Evolutionary conservation across 2,888 invertebrate genomes (phyloP).

Genomic region (Aromia moschata): DNA sequence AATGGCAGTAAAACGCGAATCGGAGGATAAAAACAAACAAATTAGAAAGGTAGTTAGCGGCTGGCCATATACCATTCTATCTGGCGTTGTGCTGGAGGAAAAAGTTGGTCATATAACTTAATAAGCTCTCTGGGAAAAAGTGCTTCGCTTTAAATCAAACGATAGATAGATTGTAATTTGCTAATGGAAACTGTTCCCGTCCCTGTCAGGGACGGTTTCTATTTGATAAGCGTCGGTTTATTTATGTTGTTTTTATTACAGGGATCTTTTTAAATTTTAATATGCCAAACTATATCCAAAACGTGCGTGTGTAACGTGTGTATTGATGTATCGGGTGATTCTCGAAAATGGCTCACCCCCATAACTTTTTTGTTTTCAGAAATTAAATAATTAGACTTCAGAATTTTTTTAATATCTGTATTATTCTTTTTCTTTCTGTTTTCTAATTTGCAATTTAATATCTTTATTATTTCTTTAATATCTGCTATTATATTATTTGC

Average conservation of each 20-base stretch:
- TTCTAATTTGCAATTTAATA: too few species aligned
- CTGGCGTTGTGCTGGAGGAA: conserved; percentile 28
- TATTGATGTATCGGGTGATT: too few species aligned
- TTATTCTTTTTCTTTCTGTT: too few species aligned
- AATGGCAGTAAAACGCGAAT: conserved; percentile 31
- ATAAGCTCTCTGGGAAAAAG: conserved; percentile 42
- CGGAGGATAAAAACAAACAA: conserved; percentile 50
- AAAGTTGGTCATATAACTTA: conserved; percentile 46
- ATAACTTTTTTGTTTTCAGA: too few species aligned
- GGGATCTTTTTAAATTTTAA: too few species aligned
- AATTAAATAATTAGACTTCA: too few species aligned
- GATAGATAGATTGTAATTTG: conserved; percentile 59
- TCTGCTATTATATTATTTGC: too few species aligned
- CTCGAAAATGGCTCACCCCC: too few species aligned
- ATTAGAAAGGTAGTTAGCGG: conserved; percentile 52
- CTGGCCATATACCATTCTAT: conserved; percentile 45
- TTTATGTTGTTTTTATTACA: conserved; percentile 19
- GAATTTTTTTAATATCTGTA: too few species aligned
- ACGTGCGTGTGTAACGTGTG: too few species aligned
- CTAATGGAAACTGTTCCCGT: conserved; percentile 52
- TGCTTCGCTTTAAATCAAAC: conserved; percentile 54
- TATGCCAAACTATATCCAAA: too few species aligned
- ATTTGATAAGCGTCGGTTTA: conserved; percentile 14
- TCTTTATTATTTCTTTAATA: too few species aligned
- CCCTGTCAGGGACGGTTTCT: conserved; percentile 11